phyloP scores from a whole-genome alignment of 2,888 invertebrate genomes.

The Diaprepes abbreviatus region DNA sequence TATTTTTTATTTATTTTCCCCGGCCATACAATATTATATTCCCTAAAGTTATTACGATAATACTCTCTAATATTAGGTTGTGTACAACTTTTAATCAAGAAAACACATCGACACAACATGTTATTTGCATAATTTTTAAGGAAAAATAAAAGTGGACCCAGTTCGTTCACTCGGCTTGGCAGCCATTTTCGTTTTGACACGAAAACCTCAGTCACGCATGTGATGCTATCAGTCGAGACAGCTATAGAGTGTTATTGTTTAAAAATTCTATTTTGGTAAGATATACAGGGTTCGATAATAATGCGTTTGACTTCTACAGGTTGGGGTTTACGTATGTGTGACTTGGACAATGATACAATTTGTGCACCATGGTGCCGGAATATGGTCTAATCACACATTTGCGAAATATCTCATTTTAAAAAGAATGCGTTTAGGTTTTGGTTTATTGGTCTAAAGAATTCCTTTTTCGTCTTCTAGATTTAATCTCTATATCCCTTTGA shows the following conservation, averaged over 20 bases:
- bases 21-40: slow-evolving; percentile 27
- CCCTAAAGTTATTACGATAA: slow-evolving; percentile 46
- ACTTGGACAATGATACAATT: too few relatives aligned
- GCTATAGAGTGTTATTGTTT: neutral
- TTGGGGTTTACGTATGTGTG: too few relatives aligned
- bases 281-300: too few relatives aligned
- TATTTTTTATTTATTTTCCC: slow-evolving; percentile 14
- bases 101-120: slow-evolving; percentile 47
- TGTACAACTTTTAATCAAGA: slow-evolving; percentile 49
- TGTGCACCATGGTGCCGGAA: too few relatives aligned
- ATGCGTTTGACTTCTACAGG: too few relatives aligned
- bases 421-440: too few relatives aligned
- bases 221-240: slow-evolving; percentile 59
- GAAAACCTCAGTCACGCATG: slow-evolving; percentile 65
- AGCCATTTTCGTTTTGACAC: slow-evolving; percentile 65
- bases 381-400: too few relatives aligned
- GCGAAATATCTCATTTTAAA: too few relatives aligned
- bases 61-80: slow-evolving; percentile 44
- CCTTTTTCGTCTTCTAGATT: too few relatives aligned
- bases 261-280: neutral
- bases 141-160: slow-evolving; percentile 51
- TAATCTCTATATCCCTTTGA: too few relatives aligned
- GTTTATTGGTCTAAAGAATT: too few relatives aligned
- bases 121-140: slow-evolving; percentile 57
- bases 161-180: slow-evolving; percentile 50